Percentiles rank a stretch among this genome's conserved stretches.
phyloP scores from a whole-genome alignment of 2,113 vertebrate species.

The Lasiurus cinereus region DNA sequence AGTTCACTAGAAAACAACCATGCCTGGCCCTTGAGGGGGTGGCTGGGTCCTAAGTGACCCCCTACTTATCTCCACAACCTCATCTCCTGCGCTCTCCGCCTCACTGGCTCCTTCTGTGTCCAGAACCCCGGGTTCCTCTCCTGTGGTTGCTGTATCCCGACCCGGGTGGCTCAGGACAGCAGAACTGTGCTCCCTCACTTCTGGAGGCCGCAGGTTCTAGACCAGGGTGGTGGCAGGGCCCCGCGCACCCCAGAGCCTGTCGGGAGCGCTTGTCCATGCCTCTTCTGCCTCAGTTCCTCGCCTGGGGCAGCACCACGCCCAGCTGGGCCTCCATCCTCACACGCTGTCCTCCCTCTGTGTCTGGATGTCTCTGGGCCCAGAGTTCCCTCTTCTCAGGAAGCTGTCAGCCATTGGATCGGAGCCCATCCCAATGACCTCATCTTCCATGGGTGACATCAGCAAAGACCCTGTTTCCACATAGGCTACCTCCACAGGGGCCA shows the following conservation, averaged over 20 bases:
- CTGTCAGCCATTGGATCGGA: neutral
- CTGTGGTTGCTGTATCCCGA: neutral
- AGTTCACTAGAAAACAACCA: neutral
- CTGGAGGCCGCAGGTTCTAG: neutral
- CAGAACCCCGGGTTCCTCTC: neutral
- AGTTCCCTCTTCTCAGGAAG: neutral
- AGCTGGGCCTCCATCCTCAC: neutral
- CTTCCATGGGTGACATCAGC: neutral
- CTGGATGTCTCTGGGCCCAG: neutral
- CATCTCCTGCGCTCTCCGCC: neutral
- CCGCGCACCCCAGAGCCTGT: neutral
- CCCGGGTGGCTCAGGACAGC: no score
- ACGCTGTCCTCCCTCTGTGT: neutral
- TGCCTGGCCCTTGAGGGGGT: neutral
- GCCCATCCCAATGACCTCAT: neutral
- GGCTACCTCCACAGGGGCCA: neutral
- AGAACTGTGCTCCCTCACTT: neutral
- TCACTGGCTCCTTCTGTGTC: neutral
- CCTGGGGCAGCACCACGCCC: neutral
- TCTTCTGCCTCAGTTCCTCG: neutral
- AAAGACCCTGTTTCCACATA: neutral
- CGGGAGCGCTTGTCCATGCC: no score
- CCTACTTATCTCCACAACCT: neutral
- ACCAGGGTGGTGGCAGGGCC: neutral
- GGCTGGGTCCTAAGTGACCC: neutral